These are phyloP conservation scores for Odontamblyopus rebecca DNA, from an alignment of 2,797 vertebrate genomes.

Conservation along the genomic window DNA sequence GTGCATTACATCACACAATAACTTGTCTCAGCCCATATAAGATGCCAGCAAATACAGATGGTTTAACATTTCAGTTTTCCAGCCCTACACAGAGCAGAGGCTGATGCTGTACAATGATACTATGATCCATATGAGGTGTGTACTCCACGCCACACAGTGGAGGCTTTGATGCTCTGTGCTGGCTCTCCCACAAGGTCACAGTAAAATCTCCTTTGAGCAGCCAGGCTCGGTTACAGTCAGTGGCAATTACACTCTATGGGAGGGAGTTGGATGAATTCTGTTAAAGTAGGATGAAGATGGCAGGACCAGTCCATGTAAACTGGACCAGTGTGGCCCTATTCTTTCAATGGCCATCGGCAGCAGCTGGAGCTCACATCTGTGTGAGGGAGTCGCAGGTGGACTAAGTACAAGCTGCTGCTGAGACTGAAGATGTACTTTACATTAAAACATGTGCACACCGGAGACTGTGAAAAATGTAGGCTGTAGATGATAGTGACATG, in stretches of 20 bases:
- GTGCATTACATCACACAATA: not conserved
- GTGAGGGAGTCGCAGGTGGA: conserved; percentile 9
- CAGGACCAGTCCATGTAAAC: conserved; percentile 6
- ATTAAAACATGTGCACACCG: not conserved
- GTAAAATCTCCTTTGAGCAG: conserved; percentile 25
- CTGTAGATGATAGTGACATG: not conserved
- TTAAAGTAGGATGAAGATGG: conserved; percentile 25
- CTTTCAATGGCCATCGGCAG: conserved; percentile 11
- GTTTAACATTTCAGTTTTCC: conserved; percentile 31
- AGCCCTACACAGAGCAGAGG: conserved; percentile 16
- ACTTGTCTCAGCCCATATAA: not conserved
- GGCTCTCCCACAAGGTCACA: conserved; percentile 54
- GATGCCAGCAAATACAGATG: not conserved
- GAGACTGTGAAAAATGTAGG: not conserved
- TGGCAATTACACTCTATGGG: not conserved
- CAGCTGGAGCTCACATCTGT: not conserved
- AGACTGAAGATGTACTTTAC: not conserved
- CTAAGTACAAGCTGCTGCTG: conserved; percentile 4
- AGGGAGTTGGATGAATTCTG: not conserved
- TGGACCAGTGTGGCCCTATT: conserved; percentile 27
- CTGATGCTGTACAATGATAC: conserved; percentile 28
- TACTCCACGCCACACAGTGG: conserved; percentile 27
- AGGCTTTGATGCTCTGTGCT: conserved; percentile 21
- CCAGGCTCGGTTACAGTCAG: conserved; percentile 46
- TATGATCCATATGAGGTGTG: conserved; percentile 14